Evolutionary conservation across 2,888 invertebrate species (phyloP).

Genomic region (Drosophila recens): DNA sequence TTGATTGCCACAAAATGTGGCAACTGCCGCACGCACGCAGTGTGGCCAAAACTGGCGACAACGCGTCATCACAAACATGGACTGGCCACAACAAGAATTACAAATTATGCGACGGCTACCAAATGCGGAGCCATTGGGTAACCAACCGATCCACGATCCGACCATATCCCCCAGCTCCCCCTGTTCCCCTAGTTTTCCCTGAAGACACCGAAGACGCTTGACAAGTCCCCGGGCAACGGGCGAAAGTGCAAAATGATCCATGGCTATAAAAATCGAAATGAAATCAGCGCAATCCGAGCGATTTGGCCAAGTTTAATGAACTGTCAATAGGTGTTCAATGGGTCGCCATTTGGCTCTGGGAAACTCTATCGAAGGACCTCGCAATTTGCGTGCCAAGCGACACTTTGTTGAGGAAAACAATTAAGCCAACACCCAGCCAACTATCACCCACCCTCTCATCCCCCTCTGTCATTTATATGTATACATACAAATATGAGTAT

Average conservation of each 20-base stretch:
- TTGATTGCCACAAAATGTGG: constrained; percentile 79
- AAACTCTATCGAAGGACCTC: constrained; percentile 5
- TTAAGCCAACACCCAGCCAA: constrained; percentile 64
- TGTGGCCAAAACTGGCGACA: constrained; percentile 52
- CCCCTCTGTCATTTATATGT: background rate
- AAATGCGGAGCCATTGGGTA: constrained; percentile 68
- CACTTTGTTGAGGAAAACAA: constrained; percentile 70
- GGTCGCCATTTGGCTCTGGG: constrained; percentile 33
- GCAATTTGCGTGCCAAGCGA: constrained; percentile 72
- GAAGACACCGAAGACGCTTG: background rate
- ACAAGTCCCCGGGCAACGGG: constrained; percentile 17
- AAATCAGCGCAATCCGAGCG: constrained; percentile 56
- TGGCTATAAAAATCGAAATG: constrained; percentile 54
- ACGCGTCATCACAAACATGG: constrained; percentile 53
- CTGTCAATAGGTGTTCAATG: constrained; percentile 46
- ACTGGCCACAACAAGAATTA: constrained; percentile 64
- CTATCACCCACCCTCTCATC: constrained; percentile 6
- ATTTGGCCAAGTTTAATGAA: constrained; percentile 58
- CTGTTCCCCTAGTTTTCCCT: background rate
- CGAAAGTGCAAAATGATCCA: constrained; percentile 55
- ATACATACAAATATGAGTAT: constrained; percentile 1
- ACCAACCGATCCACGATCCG: constrained; percentile 39
- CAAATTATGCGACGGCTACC: constrained; percentile 73
- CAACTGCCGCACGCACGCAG: constrained; percentile 68
- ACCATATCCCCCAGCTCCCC: background rate